Evolutionary conservation across 2,797 vertebrate genomes (phyloP), one percentile per base, ranked within the genome.

Genomic region (Onychomys arenicola): DNA sequence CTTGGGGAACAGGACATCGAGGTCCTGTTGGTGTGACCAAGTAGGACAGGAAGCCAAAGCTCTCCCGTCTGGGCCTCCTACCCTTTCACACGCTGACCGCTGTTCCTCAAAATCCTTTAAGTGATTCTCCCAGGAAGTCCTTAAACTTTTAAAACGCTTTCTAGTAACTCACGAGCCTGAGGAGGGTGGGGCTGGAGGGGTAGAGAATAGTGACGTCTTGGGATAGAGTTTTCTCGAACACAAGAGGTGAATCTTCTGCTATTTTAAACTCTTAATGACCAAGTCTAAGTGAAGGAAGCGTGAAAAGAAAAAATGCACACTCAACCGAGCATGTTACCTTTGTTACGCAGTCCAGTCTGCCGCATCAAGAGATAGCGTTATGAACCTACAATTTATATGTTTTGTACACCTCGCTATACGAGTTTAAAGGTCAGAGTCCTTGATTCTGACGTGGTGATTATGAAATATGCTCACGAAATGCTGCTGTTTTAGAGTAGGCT

Each of bases 11-110:
- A 13, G 40, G 73, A 16, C 13, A 2, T n/a, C 2, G 13, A 5
- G 1, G 29, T 6, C 40, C 7, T 1, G 0, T 13, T 1, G 0
- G 1, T 40, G 61, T 6, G 55, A 52, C n/a, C 17, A 0, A 2
- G 46, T 0, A 61, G 17, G 25, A 11, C 34, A 0, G 27, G 16
- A 21, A 29, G 57, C 40, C 1, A 3, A 6, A n/a, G 8, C 75
- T 73, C 49, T 32, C 16, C 40, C 13, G 0, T 27, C 1, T 4
- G 52, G 10, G 21, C 32, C 16, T 13, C 37, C 84, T 3, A 0
- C 21, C 34, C 27, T 25, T 81, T n/a, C 11, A 6, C 23, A 14
- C 6, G 3, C 75, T 52, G 67, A 49, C 5, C 2, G 21, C 55
- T 13, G 49, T 4, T 43, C 13, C 59, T 55, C 69, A 2, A 23